phyloP scores from a whole-genome alignment of 64 coral and sea anemone genomes.

The Platygyra sinensis region DNA sequence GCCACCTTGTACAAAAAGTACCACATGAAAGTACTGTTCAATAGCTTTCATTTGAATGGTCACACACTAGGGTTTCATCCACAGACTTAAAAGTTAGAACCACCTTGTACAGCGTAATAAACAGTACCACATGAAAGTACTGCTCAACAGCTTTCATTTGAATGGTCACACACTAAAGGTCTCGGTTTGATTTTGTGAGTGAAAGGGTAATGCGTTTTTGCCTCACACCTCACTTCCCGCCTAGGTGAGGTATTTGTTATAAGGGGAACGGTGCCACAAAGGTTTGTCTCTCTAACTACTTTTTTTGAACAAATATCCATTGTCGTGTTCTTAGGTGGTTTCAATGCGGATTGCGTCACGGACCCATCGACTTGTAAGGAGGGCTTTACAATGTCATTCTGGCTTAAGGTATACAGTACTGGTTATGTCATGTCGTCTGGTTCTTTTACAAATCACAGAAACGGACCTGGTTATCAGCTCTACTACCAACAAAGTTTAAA shows the following conservation, averaged over 20 bases:
- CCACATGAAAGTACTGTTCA: no score
- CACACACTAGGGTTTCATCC: no score
- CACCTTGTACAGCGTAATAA: no score
- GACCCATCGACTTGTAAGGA: slow-evolving; percentile 43
- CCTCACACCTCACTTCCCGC: no score
- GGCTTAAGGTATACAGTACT: slow-evolving; percentile 56
- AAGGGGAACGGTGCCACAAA: background rate
- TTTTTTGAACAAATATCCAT: background rate
- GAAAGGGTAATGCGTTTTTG: no score
- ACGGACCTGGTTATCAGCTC: slow-evolving; percentile 59
- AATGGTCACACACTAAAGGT: no score
- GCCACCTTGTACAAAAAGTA: no score
- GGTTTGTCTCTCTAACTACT: background rate
- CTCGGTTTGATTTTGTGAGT: no score
- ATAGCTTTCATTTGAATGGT: no score
- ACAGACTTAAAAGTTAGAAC: no score
- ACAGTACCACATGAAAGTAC: no score
- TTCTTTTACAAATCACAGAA: slow-evolving; percentile 62
- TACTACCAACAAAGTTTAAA: slow-evolving; percentile 45
- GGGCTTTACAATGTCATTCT: slow-evolving; percentile 55
- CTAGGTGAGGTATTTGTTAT: background rate
- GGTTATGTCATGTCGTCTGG: slow-evolving; percentile 65
- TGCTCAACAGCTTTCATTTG: no score
- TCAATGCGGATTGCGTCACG: slow-evolving; percentile 74
- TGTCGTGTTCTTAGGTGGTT: slow-evolving; percentile 51